phyloP scores from a whole-genome alignment of 2,797 vertebrate genomes.

The Melanotaenia nigrans region DNA sequence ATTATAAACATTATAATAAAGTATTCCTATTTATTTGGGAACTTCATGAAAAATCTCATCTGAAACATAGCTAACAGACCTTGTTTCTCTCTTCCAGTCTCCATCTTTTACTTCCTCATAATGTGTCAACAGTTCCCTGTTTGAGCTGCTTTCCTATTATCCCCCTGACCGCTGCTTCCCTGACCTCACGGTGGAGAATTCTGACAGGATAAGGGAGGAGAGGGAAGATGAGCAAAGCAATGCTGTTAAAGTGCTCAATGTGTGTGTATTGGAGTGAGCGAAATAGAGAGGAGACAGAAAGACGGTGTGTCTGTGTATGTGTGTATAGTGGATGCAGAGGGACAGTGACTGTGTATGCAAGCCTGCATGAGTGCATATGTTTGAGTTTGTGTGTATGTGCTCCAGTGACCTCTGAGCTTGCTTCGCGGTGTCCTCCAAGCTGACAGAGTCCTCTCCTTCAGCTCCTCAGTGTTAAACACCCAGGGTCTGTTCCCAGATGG shows the following conservation, averaged over 20 bases:
- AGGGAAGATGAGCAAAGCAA: conserved; percentile 60
- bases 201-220: conserved; percentile 69
- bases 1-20: not conserved
- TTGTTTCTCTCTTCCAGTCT: conserved; percentile 5
- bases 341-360: conserved; percentile 53
- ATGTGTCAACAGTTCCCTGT: conserved; percentile 74
- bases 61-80: conserved; percentile 20
- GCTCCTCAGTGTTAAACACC: conserved; percentile 73
- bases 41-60: not conserved
- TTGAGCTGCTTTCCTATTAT: conserved; percentile 73
- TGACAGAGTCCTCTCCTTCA: conserved; percentile 74
- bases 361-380: conserved; percentile 39
- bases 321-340: conserved; percentile 22
- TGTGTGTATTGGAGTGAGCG: conserved; percentile 19
- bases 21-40: not conserved
- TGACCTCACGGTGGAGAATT: conserved; percentile 74
- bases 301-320: conserved; percentile 12
- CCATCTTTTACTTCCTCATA: conserved; percentile 46
- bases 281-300: conserved; percentile 27
- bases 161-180: conserved; percentile 67
- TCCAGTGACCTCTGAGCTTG: conserved; percentile 69
- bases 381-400: conserved; percentile 36
- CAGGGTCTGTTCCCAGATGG: conserved; percentile 70
- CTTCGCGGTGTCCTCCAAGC: conserved; percentile 73
- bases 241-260: conserved; percentile 44